Percentiles rank a stretch among this genome's conserved stretches.
phyloP scores from a whole-genome alignment of 1,140 invertebrate species.

The Zaprionus gabonicus region DNA sequence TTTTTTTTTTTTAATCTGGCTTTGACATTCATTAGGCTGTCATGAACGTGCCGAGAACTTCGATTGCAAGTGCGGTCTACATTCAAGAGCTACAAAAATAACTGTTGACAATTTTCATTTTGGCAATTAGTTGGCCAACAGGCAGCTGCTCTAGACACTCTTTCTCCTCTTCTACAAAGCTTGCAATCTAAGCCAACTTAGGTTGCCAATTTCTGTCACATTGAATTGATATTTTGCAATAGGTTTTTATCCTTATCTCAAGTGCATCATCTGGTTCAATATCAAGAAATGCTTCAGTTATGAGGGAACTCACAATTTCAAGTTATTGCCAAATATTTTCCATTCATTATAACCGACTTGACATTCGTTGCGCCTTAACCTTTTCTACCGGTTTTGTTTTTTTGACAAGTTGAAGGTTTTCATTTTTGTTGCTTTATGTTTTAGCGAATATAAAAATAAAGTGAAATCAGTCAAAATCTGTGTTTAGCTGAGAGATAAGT shows the following conservation, averaged over 20 bases:
- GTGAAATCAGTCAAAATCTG: neutral
- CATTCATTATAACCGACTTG: conserved; percentile 12
- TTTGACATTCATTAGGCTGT: conserved; percentile 61
- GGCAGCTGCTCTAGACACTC: neutral
- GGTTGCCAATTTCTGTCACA: neutral
- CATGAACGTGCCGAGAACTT: conserved; percentile 59
- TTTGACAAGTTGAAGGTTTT: conserved; percentile 54
- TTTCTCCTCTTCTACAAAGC: neutral
- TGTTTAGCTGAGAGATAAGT: neutral
- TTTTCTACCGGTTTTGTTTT: conserved; percentile 30
- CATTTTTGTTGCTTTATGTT: neutral
- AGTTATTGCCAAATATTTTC: neutral
- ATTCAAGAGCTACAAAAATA: conserved; percentile 31
- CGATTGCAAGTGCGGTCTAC: conserved; percentile 31
- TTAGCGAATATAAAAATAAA: conserved; percentile 6
- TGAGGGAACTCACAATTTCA: neutral
- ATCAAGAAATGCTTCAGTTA: neutral
- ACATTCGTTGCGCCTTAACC: conserved; percentile 39
- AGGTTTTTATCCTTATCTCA: neutral
- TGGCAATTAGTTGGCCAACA: conserved; percentile 29
- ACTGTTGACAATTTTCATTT: conserved; percentile 51
- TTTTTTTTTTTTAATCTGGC: conserved; percentile 4
- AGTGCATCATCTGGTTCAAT: neutral
- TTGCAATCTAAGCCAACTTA: neutral
- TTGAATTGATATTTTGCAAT: neutral